A percentile compares a stretch with the other conserved stretches of the same genome.
These are phyloP conservation scores for Drosophila kohkoa DNA, from an alignment of 1,140 invertebrate genomes.

Conservation along the genomic window DNA sequence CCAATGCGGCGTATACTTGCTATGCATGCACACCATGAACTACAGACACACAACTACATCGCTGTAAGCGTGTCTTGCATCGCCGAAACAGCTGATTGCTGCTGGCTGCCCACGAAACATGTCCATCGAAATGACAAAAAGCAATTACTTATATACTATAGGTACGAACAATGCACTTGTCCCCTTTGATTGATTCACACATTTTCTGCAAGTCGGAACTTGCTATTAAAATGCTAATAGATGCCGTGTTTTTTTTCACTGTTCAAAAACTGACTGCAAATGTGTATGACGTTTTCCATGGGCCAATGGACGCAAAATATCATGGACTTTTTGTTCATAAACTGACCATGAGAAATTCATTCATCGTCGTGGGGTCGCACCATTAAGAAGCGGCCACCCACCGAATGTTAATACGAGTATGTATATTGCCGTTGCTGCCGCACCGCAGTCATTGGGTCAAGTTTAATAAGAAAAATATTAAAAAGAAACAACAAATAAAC, in stretches of 20 bases:
- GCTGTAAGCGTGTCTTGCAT: slow-evolving; percentile 15
- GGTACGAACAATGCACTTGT: neutral
- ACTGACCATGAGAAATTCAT: slow-evolving; percentile 10
- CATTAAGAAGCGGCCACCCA: slow-evolving; percentile 28
- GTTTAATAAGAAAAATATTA: slow-evolving; percentile 55
- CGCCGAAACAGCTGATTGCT: slow-evolving; percentile 1
- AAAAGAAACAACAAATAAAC: slow-evolving; percentile 6
- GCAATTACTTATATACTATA: neutral
- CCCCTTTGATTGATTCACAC: slow-evolving; percentile 3
- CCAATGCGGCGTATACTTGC: slow-evolving; percentile 68
- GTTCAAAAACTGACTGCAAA: slow-evolving; percentile 1
- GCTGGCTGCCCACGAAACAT: neutral
- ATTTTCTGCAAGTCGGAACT: neutral
- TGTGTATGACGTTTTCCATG: slow-evolving; percentile 17
- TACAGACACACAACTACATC: neutral
- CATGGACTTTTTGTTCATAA: neutral
- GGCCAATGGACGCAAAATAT: slow-evolving; percentile 18
- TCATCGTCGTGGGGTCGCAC: slow-evolving; percentile 5
- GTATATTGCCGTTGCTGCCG: slow-evolving; percentile 12
- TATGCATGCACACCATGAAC: neutral
- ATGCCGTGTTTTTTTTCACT: neutral
- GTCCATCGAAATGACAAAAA: slow-evolving; percentile 6
- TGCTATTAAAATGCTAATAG: neutral
- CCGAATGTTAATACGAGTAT: slow-evolving; percentile 9
- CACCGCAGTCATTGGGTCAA: slow-evolving; percentile 68